Base-by-base conservation (phyloP, 2,888 invertebrate genomes). In the Ligdia adustata region DNA sequence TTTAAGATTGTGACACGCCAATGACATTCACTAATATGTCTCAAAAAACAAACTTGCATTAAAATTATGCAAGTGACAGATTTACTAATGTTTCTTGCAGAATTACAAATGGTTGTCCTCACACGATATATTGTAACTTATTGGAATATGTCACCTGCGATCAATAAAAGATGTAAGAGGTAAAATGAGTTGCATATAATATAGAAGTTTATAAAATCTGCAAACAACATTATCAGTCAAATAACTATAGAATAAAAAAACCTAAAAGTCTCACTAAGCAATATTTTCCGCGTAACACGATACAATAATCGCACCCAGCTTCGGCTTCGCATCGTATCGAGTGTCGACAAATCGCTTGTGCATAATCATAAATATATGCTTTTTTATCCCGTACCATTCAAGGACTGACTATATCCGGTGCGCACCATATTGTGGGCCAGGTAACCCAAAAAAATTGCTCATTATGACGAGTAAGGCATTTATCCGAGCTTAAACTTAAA, bases 321-420 rank as follows among this genome's bases (percentile, higher is more conserved):
- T 69, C 70, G 66, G 66, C 72, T 72, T 74, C 69, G 57, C 66
- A 64, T 65, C 70, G 75, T 83, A 88, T 90, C 88, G 69, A 75
- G 72, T 90, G 82, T 81, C 88, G 80, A 83, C 83, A 86, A 88
- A 88, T 87, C 82, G 83, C 75, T 86, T 81, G 85, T 88, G 81
- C 79, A 88, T 87, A 86, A 86, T 89, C 79, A 82, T 82, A 85
- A 87, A 86, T 86, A 76, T 65, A 76, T 65, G 65, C 68, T 83
- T 86, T 84, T 87, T 80, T 79, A 78, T 75, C 67, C 64, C 53
- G 57, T 48, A 27, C 79, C 72, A 79, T 85, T 82, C 77, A 79
- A 56, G 69, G 70, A 74, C 72, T 65, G 63, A 64, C 74, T 83
- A 89, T 86, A 85, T 90, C 90, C 90, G 88, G 88, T 77, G 71